Percentiles rank a stretch among this genome's conserved stretches.
Evolutionary conservation across 2,888 invertebrate genomes (phyloP).

Genomic region (Clitarchus hookeri): DNA sequence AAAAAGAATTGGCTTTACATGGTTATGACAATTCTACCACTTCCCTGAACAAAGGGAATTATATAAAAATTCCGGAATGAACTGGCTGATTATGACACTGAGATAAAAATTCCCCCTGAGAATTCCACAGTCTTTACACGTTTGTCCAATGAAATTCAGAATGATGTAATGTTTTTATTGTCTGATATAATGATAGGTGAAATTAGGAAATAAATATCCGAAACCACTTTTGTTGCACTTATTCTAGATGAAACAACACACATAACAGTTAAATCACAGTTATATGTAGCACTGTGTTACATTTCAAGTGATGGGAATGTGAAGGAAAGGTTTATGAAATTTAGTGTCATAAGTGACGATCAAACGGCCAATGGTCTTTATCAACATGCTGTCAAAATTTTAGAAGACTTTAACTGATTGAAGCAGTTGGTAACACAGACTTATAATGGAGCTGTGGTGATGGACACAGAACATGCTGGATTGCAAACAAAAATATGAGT

Average conservation of each 20-base stretch:
- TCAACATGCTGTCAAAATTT: neutral
- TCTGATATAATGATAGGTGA: no score
- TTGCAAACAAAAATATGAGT: constrained; percentile 32
- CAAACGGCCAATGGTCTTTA: neutral
- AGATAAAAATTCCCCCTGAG: no score
- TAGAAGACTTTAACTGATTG: constrained; percentile 19
- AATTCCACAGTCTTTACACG: no score
- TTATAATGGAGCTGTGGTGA: constrained; percentile 33
- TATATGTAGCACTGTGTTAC: neutral
- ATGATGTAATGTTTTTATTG: no score
- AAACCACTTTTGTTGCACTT: constrained; percentile 3
- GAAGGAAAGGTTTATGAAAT: constrained; percentile 30
- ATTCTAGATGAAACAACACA: constrained; percentile 19
- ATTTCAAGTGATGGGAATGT: constrained; percentile 12
- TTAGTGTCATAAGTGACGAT: neutral
- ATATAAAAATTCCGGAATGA: no score
- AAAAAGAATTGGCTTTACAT: no score
- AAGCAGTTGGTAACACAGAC: constrained; percentile 39
- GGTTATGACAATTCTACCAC: no score
- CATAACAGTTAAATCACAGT: no score
- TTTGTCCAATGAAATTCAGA: no score
- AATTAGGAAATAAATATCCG: no score
- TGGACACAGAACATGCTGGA: constrained; percentile 31
- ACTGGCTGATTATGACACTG: no score
- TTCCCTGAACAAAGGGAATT: no score